Conservation (phyloP, 2,888 invertebrate species). For the Cephalotes varians region DNA sequence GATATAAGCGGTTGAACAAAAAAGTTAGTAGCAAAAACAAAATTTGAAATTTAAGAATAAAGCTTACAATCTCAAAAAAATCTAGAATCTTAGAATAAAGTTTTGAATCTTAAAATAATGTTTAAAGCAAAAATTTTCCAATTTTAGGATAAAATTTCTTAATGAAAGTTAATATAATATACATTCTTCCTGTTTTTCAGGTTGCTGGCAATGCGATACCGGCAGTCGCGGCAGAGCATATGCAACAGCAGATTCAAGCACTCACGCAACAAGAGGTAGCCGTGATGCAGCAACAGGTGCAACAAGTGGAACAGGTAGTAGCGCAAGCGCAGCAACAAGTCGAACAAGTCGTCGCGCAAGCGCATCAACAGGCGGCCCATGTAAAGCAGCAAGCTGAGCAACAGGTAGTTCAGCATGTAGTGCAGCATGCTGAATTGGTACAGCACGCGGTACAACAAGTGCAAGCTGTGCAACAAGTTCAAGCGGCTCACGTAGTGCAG, state of each 20-base stretch:
- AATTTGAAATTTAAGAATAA: not conserved
- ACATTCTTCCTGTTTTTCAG: conserved; percentile 58
- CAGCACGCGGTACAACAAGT: conserved; percentile 84
- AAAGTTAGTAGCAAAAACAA: not conserved
- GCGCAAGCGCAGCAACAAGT: conserved; percentile 84
- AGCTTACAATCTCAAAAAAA: not conserved
- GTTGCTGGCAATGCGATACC: conserved; percentile 74
- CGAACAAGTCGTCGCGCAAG: conserved; percentile 84
- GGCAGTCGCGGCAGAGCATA: conserved; percentile 70
- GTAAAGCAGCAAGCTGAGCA: conserved; percentile 84
- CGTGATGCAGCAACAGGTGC: conserved; percentile 82
- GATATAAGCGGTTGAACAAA: not conserved
- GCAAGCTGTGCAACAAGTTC: conserved; percentile 83
- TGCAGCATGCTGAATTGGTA: conserved; percentile 84
- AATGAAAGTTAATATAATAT: not conserved
- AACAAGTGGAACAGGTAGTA: conserved; percentile 84
- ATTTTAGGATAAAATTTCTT: not conserved
- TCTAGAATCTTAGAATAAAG: not conserved
- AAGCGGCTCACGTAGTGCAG: conserved; percentile 81
- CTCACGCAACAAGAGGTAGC: conserved; percentile 81
- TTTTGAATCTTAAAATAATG: not conserved
- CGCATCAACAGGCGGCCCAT: conserved; percentile 84
- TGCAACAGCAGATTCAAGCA: conserved; percentile 80
- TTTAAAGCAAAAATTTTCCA: not conserved
- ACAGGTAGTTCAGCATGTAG: conserved; percentile 84